Conservation (phyloP, 2,888 invertebrate genomes). For the Hydrotaea diabolus region DNA sequence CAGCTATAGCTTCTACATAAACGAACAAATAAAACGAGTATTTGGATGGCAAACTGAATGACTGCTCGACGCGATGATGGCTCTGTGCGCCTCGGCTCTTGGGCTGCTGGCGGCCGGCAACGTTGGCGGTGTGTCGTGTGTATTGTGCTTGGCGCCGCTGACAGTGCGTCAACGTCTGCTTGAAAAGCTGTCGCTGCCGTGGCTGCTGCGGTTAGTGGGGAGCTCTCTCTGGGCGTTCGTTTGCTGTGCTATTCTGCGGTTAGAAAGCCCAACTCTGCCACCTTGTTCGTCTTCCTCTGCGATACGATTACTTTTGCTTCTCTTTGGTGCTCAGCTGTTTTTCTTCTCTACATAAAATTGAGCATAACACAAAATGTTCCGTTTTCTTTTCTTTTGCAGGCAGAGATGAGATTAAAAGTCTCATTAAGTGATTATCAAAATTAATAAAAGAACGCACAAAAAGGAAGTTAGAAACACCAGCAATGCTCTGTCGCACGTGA, state of each 20-base stretch:
- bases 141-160: constrained; percentile 2
- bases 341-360: constrained; percentile 24
- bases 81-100: constrained; percentile 69
- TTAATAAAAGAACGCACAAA: constrained; percentile 47
- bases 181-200: constrained; percentile 44
- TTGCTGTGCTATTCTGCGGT: constrained; percentile 22
- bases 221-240: constrained; percentile 21
- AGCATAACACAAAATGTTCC: constrained; percentile 34
- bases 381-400: constrained; percentile 55
- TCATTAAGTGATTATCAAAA: constrained; percentile 49
- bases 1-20: constrained; percentile 65
- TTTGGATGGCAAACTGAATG: constrained; percentile 59
- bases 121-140: constrained; percentile 44
- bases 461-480: too few species aligned
- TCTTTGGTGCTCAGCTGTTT: constrained; percentile 9
- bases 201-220: constrained; percentile 24
- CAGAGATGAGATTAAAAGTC: constrained; percentile 72
- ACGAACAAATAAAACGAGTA: constrained; percentile 65
- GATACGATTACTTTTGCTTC: constrained; percentile 12
- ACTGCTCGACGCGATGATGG: constrained; percentile 14
- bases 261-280: constrained; percentile 14
- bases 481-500: constrained; percentile 47
- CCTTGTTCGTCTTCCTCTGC: constrained; percentile 2
- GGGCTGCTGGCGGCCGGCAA: constrained; percentile 51
- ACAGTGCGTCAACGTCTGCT: constrained; percentile 34